Conservation (phyloP, 2,797 vertebrate species). For the Lutjanus argentimaculatus region DNA sequence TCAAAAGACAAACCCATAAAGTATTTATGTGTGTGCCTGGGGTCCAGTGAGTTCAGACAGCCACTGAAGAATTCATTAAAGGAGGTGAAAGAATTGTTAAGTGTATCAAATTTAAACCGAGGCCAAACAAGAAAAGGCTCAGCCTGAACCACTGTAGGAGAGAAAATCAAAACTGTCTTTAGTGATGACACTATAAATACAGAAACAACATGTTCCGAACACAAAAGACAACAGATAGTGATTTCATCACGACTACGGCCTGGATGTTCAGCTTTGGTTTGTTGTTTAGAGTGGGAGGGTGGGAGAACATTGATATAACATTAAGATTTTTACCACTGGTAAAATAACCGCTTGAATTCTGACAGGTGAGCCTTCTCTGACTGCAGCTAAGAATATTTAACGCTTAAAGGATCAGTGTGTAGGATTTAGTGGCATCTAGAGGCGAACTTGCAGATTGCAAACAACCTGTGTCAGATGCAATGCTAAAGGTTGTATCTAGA, state of each 20-base stretch:
- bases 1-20: conserved; percentile 87
- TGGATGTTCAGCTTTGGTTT: conserved; percentile 47
- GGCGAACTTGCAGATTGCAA: no score
- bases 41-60: conserved; percentile 84
- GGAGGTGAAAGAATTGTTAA: conserved; percentile 85
- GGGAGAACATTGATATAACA: not conserved
- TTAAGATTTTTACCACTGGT: conserved; percentile 11
- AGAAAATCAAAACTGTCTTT: conserved; percentile 74
- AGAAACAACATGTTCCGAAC: conserved; percentile 63
- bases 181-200: conserved; percentile 77
- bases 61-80: conserved; percentile 88
- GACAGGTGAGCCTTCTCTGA: not conserved
- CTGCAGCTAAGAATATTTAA: not conserved
- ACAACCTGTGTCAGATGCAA: no score
- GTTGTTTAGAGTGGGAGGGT: conserved; percentile 10
- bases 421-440: no score
- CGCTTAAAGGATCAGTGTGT: no score
- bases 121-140: conserved; percentile 78
- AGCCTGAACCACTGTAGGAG: conserved; percentile 48
- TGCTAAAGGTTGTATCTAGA: no score
- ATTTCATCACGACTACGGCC: conserved; percentile 59
- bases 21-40: conserved; percentile 84
- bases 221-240: conserved; percentile 56
- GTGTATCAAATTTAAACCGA: conserved; percentile 81
- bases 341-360: conserved; percentile 1